Percentiles rank a stretch among this genome's conserved stretches.
phyloP scores from a whole-genome alignment of 2,113 vertebrate species.

The Plecturocebus donacophilus region DNA sequence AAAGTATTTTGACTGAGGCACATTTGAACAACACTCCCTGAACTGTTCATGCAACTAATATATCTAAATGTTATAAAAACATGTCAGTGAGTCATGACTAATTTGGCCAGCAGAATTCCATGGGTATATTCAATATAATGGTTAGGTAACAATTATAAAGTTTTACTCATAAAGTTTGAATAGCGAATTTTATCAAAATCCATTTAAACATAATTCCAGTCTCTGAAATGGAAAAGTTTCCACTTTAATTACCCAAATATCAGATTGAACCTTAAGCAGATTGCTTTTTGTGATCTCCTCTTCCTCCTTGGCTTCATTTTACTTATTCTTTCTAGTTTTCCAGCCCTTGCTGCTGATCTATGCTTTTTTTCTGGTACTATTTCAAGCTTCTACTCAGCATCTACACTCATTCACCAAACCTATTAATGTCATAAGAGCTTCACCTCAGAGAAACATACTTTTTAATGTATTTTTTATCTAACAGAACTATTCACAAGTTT shows the following conservation, averaged over 20 bases:
- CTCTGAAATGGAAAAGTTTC: constrained; percentile 60
- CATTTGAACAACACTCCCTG: constrained; percentile 54
- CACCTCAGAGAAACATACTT: constrained; percentile 47
- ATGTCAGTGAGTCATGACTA: constrained; percentile 50
- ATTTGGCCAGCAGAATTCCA: constrained; percentile 53
- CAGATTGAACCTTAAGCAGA: constrained; percentile 50
- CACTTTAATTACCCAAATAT: constrained; percentile 66
- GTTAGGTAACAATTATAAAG: constrained; percentile 61
- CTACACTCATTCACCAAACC: constrained; percentile 59
- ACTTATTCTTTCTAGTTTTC: constrained; percentile 66
- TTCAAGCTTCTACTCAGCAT: constrained; percentile 56
- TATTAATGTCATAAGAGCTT: constrained; percentile 48
- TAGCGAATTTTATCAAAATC: constrained; percentile 67
- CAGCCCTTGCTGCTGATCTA: constrained; percentile 45
- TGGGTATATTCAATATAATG: constrained; percentile 48
- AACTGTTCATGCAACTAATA: constrained; percentile 59
- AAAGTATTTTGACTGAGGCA: constrained; percentile 54
- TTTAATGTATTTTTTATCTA: constrained; percentile 40
- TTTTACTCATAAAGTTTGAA: constrained; percentile 51
- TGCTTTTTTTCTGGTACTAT: constrained; percentile 51
- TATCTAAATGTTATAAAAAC: constrained; percentile 67
- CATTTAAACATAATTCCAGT: constrained; percentile 62
- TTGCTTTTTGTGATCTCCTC: constrained; percentile 65
- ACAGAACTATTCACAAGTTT: constrained; percentile 47
- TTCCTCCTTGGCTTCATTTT: constrained; percentile 55